Base-by-base conservation (phyloP, 2,113 vertebrate species). In the Pristiophorus japonicus region DNA sequence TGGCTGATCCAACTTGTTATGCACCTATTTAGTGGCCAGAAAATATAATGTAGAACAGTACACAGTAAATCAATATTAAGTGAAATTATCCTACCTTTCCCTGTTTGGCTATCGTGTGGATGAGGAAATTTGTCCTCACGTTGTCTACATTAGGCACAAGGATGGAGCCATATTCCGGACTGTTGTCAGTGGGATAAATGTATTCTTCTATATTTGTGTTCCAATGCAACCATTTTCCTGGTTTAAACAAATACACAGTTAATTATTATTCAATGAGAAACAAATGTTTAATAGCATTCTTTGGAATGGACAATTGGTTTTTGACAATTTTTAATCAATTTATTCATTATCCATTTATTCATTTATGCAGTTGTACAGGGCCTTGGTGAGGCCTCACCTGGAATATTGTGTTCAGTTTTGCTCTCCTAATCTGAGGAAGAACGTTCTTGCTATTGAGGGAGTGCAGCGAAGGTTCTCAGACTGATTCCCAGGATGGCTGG, bases 111-210 rank as follows among this genome's bases (percentile, higher is more conserved):
- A 99, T 98, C 81, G 98, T 99, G 96, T 98, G 97, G 95, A 99
- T 99, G 65, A 99, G 97, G 96, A 99, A 99, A 96, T 99, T 97
- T 7, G 98, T 99, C 96, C 98, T 98, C 96, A 99, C 98, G 0
- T 98, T 99, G 97, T 99, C 99, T 42, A 99, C 98, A 96, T 99
- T 99, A 93, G 99, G 99, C 34, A 99, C 98, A 96, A 99, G 96
- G 96, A 99, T 99, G 87, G 99, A 99, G 96, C 97, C 96, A 70
- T 99, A 99, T 16, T 99, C 98, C 65, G 98, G 99, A 27, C 97
- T 98, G 84, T 96, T 91, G 51, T 97, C 97, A 0, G 97, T 96
- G 0, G 99, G 99, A 96, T 99, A 99, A 18, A 98, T n/a, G 3
- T 99, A 99, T 34, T 99, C 98, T 95, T 98, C 98, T n/a, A 98